phyloP scores from a whole-genome alignment of 2,113 vertebrate genomes.

The Geococcyx californianus region DNA sequence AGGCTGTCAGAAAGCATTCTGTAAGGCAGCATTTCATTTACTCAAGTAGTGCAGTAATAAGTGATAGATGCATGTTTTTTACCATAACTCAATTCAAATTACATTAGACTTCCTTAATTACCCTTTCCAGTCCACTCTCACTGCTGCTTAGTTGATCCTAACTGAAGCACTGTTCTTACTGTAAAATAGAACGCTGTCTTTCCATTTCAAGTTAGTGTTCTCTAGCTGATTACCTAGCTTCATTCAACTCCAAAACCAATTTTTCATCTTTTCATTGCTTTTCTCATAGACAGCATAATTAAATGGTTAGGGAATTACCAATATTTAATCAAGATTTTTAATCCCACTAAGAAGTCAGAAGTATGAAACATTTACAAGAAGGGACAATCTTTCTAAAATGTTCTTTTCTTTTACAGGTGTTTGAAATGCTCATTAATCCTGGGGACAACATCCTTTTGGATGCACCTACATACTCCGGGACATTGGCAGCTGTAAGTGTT shows the following conservation, averaged over 20 bases:
- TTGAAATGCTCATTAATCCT: conserved; percentile 94
- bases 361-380: background rate
- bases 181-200: background rate
- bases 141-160: background rate
- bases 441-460: conserved; percentile 91
- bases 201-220: background rate
- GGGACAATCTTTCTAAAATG: background rate
- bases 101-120: background rate
- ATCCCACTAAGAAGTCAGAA: background rate
- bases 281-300: background rate
- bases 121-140: background rate
- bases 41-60: background rate
- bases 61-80: background rate
- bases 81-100: background rate
- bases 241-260: background rate
- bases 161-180: background rate
- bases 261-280: background rate
- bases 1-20: background rate
- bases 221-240: background rate
- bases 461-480: conserved; percentile 88
- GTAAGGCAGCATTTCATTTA: background rate
- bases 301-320: background rate
- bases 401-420: conserved; percentile 76
- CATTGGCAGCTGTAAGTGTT: conserved; percentile 83
- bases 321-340: background rate